Base-by-base conservation (phyloP, 2,113 vertebrate species). In the Bagarius yarrelli region DNA sequence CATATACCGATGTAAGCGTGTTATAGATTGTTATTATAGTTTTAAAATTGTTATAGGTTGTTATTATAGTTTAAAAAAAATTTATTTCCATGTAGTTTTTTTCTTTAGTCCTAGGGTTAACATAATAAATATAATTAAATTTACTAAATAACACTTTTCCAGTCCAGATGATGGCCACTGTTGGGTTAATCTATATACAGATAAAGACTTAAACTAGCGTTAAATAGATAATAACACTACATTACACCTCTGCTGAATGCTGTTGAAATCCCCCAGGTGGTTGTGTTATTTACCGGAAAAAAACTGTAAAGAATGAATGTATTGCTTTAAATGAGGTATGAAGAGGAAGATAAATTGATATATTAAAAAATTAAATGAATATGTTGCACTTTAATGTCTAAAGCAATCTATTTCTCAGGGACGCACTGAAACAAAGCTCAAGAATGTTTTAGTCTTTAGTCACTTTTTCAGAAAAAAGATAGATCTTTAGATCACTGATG, bases 361-460 rank as follows among this genome's bases (percentile, higher is more conserved):
- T 85, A 82, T 85, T 88, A 84, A 85, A 59, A 50, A 13, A 56
- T 78, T 63, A 66, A 70, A 70, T 71, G 18, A 40, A 71, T 12
- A 79, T 23, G 25, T 34, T 59, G n/a, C n/a, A 59, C 44, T 64
- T 36, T 64, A 74, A 75, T 23, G 47, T 63, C 23, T 21, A 5
- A 8, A 23, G 32, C 25, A 53, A 40, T 63, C 16, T 74, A 2
- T n/a, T n/a, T 74, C 56, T 30, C 18, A 71, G 44, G 73, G 40
- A 63, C 34, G 55, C 69, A 70, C 11, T n/a, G 11, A 50, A 23
- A 61, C 11, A 5, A 25, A 80, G 23, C 13, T n/a, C 44, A 60
- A 23, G 34, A 50, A 50, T 56, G 19, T 52, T 61, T 72, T 47
- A 50, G 57, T 53, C 44, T 8, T 14, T 21, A 27, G 44, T 47